A percentile compares a stretch with the other conserved stretches of the same genome.
Conservation (phyloP, 2,797 vertebrate species). For the Xerus rutilus region DNA sequence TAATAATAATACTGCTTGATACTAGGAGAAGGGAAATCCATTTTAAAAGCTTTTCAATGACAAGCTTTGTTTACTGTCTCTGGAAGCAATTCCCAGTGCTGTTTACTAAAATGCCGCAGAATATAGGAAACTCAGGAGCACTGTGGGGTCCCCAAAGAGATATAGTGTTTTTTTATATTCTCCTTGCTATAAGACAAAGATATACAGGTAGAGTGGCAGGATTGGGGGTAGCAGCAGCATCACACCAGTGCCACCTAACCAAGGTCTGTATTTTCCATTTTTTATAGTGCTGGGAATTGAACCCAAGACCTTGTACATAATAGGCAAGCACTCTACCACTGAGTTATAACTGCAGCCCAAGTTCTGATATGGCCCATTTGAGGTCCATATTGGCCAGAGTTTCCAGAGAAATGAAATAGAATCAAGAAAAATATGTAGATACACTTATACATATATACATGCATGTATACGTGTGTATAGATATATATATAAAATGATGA, state of each 20-base stretch:
- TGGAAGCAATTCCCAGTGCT: slow-evolving; percentile 38
- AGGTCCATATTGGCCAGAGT: background rate
- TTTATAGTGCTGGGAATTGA: background rate
- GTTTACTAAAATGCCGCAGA: slow-evolving; percentile 46
- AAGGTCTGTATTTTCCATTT: background rate
- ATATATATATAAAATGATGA: too few relatives aligned
- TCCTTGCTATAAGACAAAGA: background rate
- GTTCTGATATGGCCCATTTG: background rate
- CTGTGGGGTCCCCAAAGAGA: background rate
- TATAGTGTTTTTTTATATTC: background rate
- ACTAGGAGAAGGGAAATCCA: slow-evolving; percentile 4
- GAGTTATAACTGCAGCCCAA: background rate
- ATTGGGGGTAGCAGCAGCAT: background rate
- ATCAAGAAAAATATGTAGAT: background rate
- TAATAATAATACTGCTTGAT: slow-evolving; percentile 39
- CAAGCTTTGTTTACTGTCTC: slow-evolving; percentile 32
- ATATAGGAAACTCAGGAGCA: background rate
- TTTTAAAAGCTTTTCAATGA: slow-evolving; percentile 32
- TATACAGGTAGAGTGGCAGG: background rate
- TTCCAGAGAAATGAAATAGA: slow-evolving; percentile 50
- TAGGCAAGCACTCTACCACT: too few relatives aligned
- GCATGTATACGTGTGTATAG: too few relatives aligned
- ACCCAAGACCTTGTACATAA: background rate
- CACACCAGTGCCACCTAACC: background rate
- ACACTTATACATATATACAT: too few relatives aligned